phyloP scores from a whole-genome alignment of 2,797 vertebrate genomes.

The Tragopan temminckii region DNA sequence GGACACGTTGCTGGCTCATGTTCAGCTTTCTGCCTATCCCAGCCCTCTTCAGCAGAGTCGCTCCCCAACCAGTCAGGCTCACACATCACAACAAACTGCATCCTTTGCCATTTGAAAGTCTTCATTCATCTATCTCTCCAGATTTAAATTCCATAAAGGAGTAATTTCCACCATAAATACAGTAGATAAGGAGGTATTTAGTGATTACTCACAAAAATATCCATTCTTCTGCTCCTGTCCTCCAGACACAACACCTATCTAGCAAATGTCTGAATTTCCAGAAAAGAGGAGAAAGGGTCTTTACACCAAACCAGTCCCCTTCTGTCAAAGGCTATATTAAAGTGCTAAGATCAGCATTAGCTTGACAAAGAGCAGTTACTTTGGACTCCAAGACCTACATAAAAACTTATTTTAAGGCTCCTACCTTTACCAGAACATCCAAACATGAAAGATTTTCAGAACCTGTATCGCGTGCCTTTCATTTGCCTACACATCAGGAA shows the following conservation, averaged over 20 bases:
- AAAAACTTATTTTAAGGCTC: background rate
- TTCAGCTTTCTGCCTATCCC: background rate
- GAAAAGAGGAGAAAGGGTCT: background rate
- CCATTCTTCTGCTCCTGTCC: background rate
- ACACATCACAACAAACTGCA: background rate
- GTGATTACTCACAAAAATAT: background rate
- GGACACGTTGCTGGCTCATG: rapidly evolving
- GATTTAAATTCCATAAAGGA: background rate
- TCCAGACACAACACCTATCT: background rate
- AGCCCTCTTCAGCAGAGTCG: background rate
- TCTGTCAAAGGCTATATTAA: background rate
- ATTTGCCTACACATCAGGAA: rapidly evolving
- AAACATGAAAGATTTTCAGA: background rate
- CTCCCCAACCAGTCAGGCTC: background rate
- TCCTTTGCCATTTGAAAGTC: background rate
- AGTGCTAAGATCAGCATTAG: background rate
- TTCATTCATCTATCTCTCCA: background rate
- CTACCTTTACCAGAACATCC: background rate
- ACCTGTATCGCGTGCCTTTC: background rate
- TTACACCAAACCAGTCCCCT: background rate
- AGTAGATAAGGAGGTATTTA: background rate
- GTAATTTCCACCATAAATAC: background rate
- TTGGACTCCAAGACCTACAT: background rate
- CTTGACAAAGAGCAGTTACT: background rate
- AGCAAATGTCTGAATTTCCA: background rate